A percentile compares a stretch with the other conserved stretches of the same genome.
Evolutionary conservation across 2,888 invertebrate genomes (phyloP).

Genomic region (Ypsolopha scabrella): DNA sequence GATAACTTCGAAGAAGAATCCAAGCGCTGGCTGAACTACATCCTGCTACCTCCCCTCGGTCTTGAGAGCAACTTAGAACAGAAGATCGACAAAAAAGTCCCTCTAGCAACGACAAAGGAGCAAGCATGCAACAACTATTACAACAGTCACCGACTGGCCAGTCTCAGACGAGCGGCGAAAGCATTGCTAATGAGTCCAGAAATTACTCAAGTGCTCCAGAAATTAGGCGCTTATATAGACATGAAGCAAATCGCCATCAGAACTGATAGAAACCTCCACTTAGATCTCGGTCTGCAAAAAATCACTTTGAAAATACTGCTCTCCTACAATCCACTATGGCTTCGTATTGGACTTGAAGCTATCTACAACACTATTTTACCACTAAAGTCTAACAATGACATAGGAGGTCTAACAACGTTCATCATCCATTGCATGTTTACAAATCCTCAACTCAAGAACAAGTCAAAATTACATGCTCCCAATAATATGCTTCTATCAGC

Average conservation of each 20-base stretch:
- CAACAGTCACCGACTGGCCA: slow-evolving; percentile 74
- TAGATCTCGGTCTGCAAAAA: slow-evolving; percentile 86
- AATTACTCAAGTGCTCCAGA: slow-evolving; percentile 74
- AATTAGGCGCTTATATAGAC: slow-evolving; percentile 78
- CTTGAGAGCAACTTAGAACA: slow-evolving; percentile 73
- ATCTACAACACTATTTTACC: slow-evolving; percentile 83
- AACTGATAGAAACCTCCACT: slow-evolving; percentile 82
- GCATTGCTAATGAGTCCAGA: slow-evolving; percentile 72
- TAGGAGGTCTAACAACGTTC: slow-evolving; percentile 82
- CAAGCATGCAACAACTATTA: slow-evolving; percentile 76
- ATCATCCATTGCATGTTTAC: slow-evolving; percentile 81
- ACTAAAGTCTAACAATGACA: slow-evolving; percentile 82
- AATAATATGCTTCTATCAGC: slow-evolving; percentile 75
- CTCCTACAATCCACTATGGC: slow-evolving; percentile 91
- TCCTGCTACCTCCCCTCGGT: slow-evolving; percentile 81
- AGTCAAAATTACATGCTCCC: slow-evolving; percentile 60
- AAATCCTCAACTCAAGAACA: slow-evolving; percentile 77
- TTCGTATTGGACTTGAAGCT: slow-evolving; percentile 89
- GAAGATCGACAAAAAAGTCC: slow-evolving; percentile 76
- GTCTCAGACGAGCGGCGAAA: slow-evolving; percentile 75
- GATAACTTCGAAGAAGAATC: slow-evolving; percentile 78
- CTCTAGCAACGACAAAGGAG: slow-evolving; percentile 78
- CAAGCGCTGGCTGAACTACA: slow-evolving; percentile 83
- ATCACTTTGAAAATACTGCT: slow-evolving; percentile 80
- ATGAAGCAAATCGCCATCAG: slow-evolving; percentile 80